These are phyloP conservation scores for Chiloscyllium plagiosum DNA, from an alignment of 2,113 vertebrate species.

Conservation along the genomic window DNA sequence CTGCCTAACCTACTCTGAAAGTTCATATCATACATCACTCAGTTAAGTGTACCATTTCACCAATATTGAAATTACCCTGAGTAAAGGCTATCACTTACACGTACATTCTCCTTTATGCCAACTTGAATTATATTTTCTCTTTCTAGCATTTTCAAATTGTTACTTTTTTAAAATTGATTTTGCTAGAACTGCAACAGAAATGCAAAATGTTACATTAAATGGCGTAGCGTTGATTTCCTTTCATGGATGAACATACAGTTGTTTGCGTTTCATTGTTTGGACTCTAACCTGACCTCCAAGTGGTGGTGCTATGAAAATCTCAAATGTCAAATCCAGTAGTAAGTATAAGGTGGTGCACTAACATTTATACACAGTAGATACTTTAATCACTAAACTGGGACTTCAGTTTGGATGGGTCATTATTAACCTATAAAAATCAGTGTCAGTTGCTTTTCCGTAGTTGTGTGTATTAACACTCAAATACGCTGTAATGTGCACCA, in stretches of 20 bases:
- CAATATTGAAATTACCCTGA: not conserved
- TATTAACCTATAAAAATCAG: not conserved
- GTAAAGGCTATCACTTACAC: not conserved
- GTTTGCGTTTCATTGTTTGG: not conserved
- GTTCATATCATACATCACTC: not conserved
- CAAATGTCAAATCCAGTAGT: not conserved
- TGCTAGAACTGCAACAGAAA: not conserved
- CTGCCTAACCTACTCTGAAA: not conserved
- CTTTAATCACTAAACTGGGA: not conserved
- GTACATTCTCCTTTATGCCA: not conserved
- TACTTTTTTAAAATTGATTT: not conserved
- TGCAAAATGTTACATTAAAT: not conserved
- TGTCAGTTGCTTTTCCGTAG: not conserved
- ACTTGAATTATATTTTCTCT: not conserved
- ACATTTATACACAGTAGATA: not conserved
- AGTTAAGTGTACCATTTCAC: not conserved
- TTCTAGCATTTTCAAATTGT: not conserved
- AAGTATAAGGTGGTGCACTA: not conserved
- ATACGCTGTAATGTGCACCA: too few relatives aligned
- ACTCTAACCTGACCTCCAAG: not conserved
- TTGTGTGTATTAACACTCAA: not conserved
- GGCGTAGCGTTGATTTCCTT: not conserved
- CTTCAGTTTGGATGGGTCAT: not conserved
- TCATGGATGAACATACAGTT: not conserved
- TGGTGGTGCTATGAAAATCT: not conserved